Evolutionary conservation across 2,888 invertebrate genomes (phyloP).

Genomic region (Limnephilus auricula): DNA sequence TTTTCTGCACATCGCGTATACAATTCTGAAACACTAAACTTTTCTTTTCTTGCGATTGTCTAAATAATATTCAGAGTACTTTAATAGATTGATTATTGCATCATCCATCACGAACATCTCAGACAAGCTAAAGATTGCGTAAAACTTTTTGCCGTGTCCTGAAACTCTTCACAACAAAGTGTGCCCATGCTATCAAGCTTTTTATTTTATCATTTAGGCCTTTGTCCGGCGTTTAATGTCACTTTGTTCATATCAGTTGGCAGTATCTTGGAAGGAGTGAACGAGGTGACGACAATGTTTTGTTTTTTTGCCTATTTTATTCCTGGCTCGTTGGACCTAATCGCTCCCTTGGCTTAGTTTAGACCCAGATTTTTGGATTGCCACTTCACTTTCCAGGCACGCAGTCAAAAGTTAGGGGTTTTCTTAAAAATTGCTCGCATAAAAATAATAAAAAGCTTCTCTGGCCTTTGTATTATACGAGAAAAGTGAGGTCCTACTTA

Average conservation of each 20-base stretch:
- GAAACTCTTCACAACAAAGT: constrained; percentile 31
- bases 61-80: background rate
- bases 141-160: constrained; percentile 18
- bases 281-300: constrained; percentile 42
- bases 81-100: constrained; percentile 11
- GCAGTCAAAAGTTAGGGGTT: constrained; percentile 10
- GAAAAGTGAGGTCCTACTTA: constrained; percentile 2
- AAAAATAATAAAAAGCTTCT: constrained; percentile 2
- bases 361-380: constrained; percentile 15
- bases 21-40: too few relatives aligned
- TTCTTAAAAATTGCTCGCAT: constrained; percentile 12
- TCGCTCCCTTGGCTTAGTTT: constrained; percentile 45
- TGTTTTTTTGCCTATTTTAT: constrained; percentile 29
- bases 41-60: too few relatives aligned
- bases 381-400: constrained; percentile 17
- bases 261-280: constrained; percentile 31
- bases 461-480: background rate
- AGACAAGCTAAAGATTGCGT: constrained; percentile 5
- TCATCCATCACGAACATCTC: background rate
- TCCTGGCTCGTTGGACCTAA: background rate
- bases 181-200: constrained; percentile 17
- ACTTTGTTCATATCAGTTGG: constrained; percentile 28
- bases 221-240: constrained; percentile 40
- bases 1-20: too few relatives aligned
- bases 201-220: constrained; percentile 35